A percentile compares a stretch with the other conserved stretches of the same genome.
Evolutionary conservation across 2,113 vertebrate species (phyloP).

Genomic region (Pyxicephalus adspersus): DNA sequence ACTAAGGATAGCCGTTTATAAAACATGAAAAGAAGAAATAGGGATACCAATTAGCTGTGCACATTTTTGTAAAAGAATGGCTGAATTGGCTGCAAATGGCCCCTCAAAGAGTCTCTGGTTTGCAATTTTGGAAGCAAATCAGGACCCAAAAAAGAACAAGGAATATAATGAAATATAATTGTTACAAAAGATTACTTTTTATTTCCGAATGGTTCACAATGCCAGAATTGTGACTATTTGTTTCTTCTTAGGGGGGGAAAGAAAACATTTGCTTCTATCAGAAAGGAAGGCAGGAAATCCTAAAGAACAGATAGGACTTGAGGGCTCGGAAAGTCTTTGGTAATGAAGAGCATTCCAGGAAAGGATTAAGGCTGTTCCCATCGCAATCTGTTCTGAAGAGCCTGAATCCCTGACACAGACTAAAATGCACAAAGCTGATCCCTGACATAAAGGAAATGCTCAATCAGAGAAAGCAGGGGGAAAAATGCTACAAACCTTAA

Average conservation of each 20-base stretch:
- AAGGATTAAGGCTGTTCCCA: constrained; percentile 54
- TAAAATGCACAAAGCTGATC: constrained; percentile 7
- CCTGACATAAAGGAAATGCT: background rate
- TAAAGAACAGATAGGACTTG: constrained; percentile 61
- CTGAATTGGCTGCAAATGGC: background rate
- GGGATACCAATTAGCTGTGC: too few species aligned
- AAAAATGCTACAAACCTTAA: background rate
- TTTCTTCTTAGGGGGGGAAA: background rate
- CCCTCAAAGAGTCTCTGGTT: too few species aligned
- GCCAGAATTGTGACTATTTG: too few species aligned
- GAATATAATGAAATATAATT: too few species aligned
- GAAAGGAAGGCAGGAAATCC: constrained; percentile 65
- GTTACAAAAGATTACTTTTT: too few species aligned
- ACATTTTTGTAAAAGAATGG: too few species aligned
- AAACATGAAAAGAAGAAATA: too few species aligned
- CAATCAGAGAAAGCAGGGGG: background rate
- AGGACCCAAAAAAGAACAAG: too few species aligned
- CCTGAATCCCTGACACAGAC: constrained; percentile 19
- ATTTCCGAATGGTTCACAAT: too few species aligned
- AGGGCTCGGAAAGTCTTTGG: constrained; percentile 51
- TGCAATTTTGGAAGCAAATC: too few species aligned
- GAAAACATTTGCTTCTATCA: constrained; percentile 51
- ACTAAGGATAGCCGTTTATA: too few species aligned
- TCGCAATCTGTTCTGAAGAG: constrained; percentile 57
- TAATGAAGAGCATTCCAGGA: constrained; percentile 43